These are phyloP conservation scores for Okamejei kenojei DNA, from an alignment of 2,797 vertebrate species.

Conservation along the genomic window DNA sequence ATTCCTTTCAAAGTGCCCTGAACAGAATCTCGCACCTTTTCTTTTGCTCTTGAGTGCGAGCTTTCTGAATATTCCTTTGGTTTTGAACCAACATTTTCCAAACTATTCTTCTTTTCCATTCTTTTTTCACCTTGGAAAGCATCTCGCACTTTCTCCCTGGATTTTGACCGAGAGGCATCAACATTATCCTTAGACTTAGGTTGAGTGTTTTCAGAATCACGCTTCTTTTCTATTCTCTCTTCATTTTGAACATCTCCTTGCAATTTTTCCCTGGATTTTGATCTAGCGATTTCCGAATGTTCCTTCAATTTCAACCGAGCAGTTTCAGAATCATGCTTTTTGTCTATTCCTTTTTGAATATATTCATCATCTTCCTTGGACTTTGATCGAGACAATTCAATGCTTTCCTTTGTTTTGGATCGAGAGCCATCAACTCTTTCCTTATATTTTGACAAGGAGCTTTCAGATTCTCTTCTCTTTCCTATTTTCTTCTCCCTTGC, in stretches of 20 bases:
- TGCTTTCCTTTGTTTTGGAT: neutral
- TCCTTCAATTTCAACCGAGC: neutral
- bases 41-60: neutral
- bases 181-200: neutral
- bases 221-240: neutral
- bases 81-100: neutral
- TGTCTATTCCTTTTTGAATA: neutral
- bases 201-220: neutral
- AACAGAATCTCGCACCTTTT: neutral
- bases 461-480: conserved; percentile 19
- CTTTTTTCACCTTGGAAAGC: neutral
- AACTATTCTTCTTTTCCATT: neutral
- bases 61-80: conserved; percentile 43
- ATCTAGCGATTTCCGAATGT: neutral
- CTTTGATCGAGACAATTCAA: neutral
- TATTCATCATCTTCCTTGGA: neutral
- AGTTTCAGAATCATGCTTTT: conserved; percentile 9
- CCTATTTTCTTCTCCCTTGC: neutral
- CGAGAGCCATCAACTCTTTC: neutral
- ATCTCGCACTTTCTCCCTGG: neutral
- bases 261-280: neutral
- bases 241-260: neutral
- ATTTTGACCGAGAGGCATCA: neutral
- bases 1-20: neutral
- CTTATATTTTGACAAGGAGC: conserved; percentile 20